Evolutionary conservation across 2,113 vertebrate genomes (phyloP).

Genomic region (Equus quagga): DNA sequence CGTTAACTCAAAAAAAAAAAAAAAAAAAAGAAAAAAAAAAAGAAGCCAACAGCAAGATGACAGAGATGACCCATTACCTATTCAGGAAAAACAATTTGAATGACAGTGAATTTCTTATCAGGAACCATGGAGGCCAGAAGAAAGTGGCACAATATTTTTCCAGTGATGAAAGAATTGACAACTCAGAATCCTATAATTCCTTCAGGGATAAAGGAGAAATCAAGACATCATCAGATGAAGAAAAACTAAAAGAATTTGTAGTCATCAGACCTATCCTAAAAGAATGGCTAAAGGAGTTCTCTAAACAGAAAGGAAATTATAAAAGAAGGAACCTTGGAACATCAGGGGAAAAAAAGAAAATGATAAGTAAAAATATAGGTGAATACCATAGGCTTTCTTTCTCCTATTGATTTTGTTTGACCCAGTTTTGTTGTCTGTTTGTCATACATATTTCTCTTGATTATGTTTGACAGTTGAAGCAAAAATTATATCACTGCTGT

Average conservation of each 20-base stretch:
- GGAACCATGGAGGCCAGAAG: not conserved
- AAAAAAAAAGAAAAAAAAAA: not conserved
- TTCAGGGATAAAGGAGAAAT: not conserved
- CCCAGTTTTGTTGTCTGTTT: not conserved
- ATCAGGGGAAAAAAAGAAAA: not conserved
- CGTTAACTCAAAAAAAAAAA: too few relatives aligned
- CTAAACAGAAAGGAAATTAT: not conserved
- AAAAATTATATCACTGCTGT: not conserved
- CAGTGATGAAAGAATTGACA: not conserved
- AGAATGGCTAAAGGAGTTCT: not conserved
- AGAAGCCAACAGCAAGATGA: not conserved
- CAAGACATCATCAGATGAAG: not conserved
- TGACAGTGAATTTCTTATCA: not conserved
- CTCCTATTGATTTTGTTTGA: not conserved
- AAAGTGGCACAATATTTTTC: not conserved
- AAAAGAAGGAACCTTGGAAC: not conserved
- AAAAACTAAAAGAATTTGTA: not conserved
- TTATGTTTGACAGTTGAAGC: not conserved
- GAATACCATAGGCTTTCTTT: not conserved
- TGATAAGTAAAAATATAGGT: not conserved
- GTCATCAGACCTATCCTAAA: not conserved
- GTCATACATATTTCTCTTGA: not conserved
- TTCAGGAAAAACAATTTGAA: not conserved
- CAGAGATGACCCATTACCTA: not conserved
- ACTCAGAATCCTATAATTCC: not conserved